These are phyloP conservation scores for Diploptera punctata DNA, from an alignment of 2,888 invertebrate genomes.

Conservation along the genomic window DNA sequence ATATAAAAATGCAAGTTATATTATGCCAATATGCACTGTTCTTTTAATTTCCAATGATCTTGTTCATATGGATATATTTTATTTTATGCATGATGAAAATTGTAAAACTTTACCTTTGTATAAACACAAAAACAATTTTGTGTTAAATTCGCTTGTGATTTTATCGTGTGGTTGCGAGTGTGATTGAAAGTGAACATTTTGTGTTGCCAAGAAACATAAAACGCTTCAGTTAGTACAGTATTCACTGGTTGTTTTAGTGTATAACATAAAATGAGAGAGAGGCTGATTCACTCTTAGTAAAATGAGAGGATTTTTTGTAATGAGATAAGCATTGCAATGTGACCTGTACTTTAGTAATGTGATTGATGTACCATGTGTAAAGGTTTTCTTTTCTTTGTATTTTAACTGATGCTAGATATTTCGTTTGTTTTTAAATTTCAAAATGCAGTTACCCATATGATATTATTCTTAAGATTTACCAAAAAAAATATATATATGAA, in stretches of 20 bases:
- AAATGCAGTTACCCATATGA: constrained; percentile 1
- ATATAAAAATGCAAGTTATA: too few species aligned
- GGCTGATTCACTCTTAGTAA: too few species aligned
- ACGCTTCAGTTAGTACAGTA: not conserved
- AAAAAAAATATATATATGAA: not conserved
- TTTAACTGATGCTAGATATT: not conserved
- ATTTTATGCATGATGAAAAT: not conserved
- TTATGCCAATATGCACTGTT: too few species aligned
- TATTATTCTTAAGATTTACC: not conserved
- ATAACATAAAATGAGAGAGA: not conserved
- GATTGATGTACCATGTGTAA: not conserved
- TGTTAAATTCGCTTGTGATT: not conserved
- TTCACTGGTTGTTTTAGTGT: not conserved
- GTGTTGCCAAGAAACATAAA: not conserved
- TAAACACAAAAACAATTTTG: not conserved
- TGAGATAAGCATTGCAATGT: not conserved
- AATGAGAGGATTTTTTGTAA: too few species aligned
- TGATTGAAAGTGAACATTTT: not conserved
- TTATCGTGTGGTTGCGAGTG: not conserved
- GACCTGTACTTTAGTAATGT: not conserved
- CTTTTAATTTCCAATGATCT: too few species aligned
- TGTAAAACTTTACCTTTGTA: not conserved
- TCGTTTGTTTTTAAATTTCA: not conserved
- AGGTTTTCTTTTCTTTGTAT: not conserved
- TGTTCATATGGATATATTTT: not conserved